These are phyloP conservation scores for Parazoanthus darwini DNA, from an alignment of 92 coral and sea anemone genomes.

Conservation along the genomic window DNA sequence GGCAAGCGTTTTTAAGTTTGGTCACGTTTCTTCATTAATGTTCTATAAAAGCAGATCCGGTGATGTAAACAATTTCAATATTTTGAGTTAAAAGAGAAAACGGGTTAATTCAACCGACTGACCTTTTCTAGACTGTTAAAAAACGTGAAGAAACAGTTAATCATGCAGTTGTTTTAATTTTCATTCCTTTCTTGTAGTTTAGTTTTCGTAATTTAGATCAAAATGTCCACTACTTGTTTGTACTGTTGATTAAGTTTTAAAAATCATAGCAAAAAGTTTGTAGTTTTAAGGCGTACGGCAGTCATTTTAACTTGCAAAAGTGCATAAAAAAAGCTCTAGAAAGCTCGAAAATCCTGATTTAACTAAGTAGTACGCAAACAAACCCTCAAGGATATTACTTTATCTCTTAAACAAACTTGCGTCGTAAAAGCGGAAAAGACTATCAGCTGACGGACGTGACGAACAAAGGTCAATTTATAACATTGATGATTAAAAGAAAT, in stretches of 20 bases:
- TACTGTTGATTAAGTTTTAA: too few species aligned
- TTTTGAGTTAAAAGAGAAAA: too few species aligned
- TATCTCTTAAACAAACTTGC: background rate
- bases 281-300: background rate
- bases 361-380: background rate
- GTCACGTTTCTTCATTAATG: background rate
- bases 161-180: too few species aligned
- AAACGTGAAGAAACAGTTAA: background rate
- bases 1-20: background rate
- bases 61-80: too few species aligned
- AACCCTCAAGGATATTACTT: background rate
- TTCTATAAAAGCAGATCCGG: too few species aligned
- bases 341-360: background rate
- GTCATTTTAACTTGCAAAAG: background rate
- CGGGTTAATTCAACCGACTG: background rate
- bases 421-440: slow-evolving; percentile 3
- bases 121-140: background rate
- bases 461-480: background rate
- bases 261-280: background rate
- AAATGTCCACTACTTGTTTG: too few species aligned
- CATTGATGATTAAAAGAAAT: background rate
- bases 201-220: too few species aligned
- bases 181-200: too few species aligned
- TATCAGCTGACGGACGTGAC: background rate
- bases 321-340: background rate